Evolutionary conservation across 64 coral and sea anemone genomes (phyloP).

Genomic region (Trachythela sp.): DNA sequence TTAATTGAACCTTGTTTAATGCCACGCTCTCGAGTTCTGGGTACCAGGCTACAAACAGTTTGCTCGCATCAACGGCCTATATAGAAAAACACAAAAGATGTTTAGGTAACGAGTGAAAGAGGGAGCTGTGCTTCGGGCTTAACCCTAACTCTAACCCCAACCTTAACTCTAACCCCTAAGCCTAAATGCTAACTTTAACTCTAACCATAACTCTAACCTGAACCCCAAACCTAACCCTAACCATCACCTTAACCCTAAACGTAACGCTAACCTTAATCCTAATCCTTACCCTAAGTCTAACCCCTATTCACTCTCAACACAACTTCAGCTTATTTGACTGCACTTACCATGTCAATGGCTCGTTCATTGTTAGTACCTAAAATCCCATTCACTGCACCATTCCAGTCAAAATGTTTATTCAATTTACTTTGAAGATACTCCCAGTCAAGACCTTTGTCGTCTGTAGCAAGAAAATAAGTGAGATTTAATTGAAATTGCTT

Average conservation of each 20-base stretch:
- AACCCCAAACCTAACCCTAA: too few species aligned
- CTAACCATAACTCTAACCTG: too few species aligned
- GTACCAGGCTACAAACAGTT: conserved; percentile 66
- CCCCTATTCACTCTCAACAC: background rate
- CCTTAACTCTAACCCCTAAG: too few species aligned
- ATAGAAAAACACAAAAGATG: background rate
- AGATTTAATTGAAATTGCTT: background rate
- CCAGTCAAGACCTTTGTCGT: conserved; percentile 62
- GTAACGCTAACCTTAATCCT: too few species aligned
- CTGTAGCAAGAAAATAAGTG: conserved; percentile 15
- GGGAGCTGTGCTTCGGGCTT: too few species aligned
- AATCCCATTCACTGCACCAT: conserved; percentile 51
- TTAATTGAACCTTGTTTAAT: conserved; percentile 49
- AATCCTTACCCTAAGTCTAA: too few species aligned
- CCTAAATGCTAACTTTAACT: too few species aligned
- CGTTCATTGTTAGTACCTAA: conserved; percentile 54
- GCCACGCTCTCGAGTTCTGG: conserved; percentile 77
- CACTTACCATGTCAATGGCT: conserved; percentile 62
- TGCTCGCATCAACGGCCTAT: conserved; percentile 69
- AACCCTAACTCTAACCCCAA: too few species aligned
- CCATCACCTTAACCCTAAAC: too few species aligned
- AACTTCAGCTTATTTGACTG: background rate
- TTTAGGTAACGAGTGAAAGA: background rate
- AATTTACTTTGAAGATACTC: conserved; percentile 57
- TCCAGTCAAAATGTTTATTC: conserved; percentile 84